These are phyloP conservation scores for Anguilla rostrata DNA, from an alignment of 2,113 vertebrate species.

Conservation along the genomic window DNA sequence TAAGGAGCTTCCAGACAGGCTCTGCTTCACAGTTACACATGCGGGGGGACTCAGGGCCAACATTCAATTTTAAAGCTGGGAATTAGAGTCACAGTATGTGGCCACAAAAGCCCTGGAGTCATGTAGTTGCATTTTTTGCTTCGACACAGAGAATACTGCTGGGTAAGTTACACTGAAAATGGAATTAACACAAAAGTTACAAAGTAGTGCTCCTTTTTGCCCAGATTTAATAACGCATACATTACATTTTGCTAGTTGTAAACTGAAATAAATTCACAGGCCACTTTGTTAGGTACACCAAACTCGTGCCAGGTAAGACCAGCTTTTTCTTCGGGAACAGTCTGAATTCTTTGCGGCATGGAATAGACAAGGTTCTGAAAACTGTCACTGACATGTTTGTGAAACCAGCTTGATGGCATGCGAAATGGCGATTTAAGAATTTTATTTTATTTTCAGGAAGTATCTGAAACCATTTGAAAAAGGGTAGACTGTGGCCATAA, in stretches of 20 bases:
- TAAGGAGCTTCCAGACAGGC: not conserved
- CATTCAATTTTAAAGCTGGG: not conserved
- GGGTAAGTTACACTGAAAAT: slow-evolving; percentile 12
- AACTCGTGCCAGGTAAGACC: no score
- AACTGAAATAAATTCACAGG: not conserved
- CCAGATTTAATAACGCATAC: slow-evolving; percentile 1
- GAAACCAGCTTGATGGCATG: no score
- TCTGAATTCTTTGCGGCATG: no score
- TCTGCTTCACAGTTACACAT: not conserved
- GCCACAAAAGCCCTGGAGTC: not conserved
- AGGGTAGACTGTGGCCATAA: no score
- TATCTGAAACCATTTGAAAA: no score
- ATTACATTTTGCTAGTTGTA: slow-evolving; percentile 6
- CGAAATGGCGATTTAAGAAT: no score
- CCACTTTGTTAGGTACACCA: no score
- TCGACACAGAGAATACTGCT: not conserved
- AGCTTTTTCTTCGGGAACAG: no score
- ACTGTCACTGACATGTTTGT: no score
- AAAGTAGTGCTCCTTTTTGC: not conserved
- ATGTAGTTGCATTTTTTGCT: not conserved
- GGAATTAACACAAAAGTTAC: slow-evolving; percentile 24
- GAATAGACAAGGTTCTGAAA: no score
- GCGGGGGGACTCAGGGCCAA: not conserved
- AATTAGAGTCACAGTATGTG: not conserved
- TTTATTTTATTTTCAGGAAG: no score